These are phyloP conservation scores for Trachelus troglodyta DNA, from an alignment of 2,888 invertebrate species.

Conservation along the genomic window DNA sequence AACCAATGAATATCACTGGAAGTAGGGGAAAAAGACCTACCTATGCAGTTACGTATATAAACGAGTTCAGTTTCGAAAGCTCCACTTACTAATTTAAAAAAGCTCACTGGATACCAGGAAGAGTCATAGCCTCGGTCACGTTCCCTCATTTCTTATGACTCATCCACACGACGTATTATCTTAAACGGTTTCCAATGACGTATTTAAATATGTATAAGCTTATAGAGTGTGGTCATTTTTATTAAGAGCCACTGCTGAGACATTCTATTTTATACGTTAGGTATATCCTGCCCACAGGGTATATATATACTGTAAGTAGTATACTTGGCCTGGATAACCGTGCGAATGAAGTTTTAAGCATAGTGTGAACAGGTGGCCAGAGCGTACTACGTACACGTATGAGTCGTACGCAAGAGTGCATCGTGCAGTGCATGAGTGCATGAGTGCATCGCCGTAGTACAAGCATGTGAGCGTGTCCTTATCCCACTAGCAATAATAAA, in stretches of 20 bases:
- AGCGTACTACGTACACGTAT: not conserved
- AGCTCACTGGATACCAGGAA: not conserved
- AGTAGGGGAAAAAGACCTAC: not conserved
- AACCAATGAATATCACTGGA: not conserved
- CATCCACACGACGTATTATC: not conserved
- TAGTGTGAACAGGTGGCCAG: constrained; percentile 38
- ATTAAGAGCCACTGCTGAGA: not conserved
- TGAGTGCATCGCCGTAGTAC: not conserved
- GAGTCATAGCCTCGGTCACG: not conserved
- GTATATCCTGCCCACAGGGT: not conserved
- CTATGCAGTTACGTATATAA: not conserved
- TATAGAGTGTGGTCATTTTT: not conserved
- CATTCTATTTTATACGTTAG: not conserved
- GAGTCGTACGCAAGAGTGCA: not conserved
- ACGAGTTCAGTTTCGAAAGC: not conserved
- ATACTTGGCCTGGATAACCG: not conserved
- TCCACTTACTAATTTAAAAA: not conserved
- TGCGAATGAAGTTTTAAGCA: constrained; percentile 25
- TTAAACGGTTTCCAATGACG: not conserved
- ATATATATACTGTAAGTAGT: not conserved
- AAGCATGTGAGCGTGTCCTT: not conserved
- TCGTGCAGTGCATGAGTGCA: not conserved
- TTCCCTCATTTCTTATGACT: not conserved
- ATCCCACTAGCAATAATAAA: constrained; percentile 14
- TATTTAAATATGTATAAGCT: not conserved